Base-by-base conservation (phyloP, 2,888 invertebrate species). In the Venustoraphidia nigricollis region DNA sequence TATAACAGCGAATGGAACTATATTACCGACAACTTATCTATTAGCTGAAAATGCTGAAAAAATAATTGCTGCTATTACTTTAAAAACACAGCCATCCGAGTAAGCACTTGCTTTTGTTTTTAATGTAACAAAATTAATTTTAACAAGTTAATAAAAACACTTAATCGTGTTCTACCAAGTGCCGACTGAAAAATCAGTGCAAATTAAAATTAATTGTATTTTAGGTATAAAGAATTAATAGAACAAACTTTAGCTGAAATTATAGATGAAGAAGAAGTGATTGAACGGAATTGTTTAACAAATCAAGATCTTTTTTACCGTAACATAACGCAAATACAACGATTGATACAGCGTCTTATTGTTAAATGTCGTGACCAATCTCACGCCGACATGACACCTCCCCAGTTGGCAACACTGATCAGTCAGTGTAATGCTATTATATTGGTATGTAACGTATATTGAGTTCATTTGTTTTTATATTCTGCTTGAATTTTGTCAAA, bases 21-120 rank as follows among this genome's bases (percentile, higher is more conserved):
- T 65, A 2, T 66, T 63, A 45, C 61, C 69, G 44, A 73, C 75
- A 9, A 61, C 66, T 60, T 63, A 66, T 54, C 69, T 78, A 53
- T 69, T 90, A 50, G 74, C 81, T 52, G 84, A 82, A 63, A 79
- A 87, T 58, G 79, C 82, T 8, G 93, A 92, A 66, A 87, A 86
- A 65, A 73, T 91, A 50, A 74, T 82, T 10, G 83, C 83, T 1
- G 85, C 87, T 1, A 69, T 79, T 13, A 73, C 83, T 1, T 68
- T 93, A 54, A 76, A 83, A 54, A 72, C 73, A 45, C 67, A 81
- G 48, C 85, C 78, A 49, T 61, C 66, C 44, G 71, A 72, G 70
- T 72, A 63, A 36, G 36, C 43, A 10, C n/a, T 14, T 39, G 8
- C 10, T 14, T 17, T 34, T 17, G 9, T 34, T 14, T n/a, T 9